Conservation (phyloP, 2,888 invertebrate species). For the Imbricaverruca yamaguchii region DNA sequence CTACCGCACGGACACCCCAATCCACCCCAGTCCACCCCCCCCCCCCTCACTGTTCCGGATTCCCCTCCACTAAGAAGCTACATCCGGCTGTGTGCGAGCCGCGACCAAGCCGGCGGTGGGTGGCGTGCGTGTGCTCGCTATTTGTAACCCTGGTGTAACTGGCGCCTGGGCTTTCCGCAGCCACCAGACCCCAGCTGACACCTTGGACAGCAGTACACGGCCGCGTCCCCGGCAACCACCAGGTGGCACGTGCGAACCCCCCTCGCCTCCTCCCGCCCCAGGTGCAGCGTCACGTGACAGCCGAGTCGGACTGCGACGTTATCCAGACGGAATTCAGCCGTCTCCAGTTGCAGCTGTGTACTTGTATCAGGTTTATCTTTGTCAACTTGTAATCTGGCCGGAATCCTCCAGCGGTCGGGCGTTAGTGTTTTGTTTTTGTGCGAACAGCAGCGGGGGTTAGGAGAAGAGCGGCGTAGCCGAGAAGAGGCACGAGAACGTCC, state of each 20-base stretch:
- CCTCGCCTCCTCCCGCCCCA: background rate
- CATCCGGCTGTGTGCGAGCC: too few species aligned
- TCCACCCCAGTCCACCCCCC: too few species aligned
- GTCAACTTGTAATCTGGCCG: slow-evolving; percentile 5
- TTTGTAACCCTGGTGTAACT: too few species aligned
- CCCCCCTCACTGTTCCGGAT: too few species aligned
- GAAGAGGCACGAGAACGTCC: background rate
- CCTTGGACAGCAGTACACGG: background rate
- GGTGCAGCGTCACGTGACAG: background rate
- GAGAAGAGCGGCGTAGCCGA: background rate
- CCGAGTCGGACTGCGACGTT: background rate
- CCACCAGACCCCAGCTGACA: background rate
- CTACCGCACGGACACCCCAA: too few species aligned
- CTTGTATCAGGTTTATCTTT: background rate
- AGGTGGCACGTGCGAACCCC: background rate
- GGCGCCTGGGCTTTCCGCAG: background rate
- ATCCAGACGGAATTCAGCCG: background rate
- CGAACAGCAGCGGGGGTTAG: background rate
- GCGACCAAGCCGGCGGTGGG: too few species aligned
- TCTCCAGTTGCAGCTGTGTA: background rate
- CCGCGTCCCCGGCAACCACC: background rate
- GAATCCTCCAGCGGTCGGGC: background rate
- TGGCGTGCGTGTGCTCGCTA: too few species aligned
- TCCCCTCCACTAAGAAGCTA: too few species aligned
- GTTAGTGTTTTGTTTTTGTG: slow-evolving; percentile 18